Evolutionary conservation across 2,797 vertebrate genomes (phyloP), one percentile per base, ranked within the genome.

Genomic region (Tokudaia tokunoshimensis): DNA sequence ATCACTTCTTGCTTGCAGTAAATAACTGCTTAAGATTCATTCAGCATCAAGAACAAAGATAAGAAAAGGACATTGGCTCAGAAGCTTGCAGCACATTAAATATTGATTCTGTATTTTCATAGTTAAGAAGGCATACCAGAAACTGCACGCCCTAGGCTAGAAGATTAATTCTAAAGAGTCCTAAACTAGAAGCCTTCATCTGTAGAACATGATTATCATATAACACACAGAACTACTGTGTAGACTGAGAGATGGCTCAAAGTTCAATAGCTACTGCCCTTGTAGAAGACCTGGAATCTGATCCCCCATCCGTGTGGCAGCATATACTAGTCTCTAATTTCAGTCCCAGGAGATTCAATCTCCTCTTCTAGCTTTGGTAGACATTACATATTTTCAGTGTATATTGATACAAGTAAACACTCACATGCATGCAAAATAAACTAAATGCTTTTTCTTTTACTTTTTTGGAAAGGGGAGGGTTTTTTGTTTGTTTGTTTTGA

Each of bases 21-120:
- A 97, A 94, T 72, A 72, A 91, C 59, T 97, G 72, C 92, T 90
- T 84, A 84, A 85, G 41, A 85, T 22, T 63, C 6, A 83, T 88
- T 90, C 67, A 80, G 80, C 10, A 87, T 26, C 19, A 82, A 92
- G 61, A 52, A 41, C 72, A 59, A 88, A 85, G 65, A 61, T 8
- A 65, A 76, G 44, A 61, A 89, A 72, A 88, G 44, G 44, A 78
- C 24, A 76, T 88, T 90, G 85, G 37, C 50, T 97, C 5, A 14
- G 22, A 91, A 91, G 57, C 7, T 55, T 65, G 15, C 1, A 74
- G 29, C 44, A 67, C 47, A 74, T 95, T 89, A 93, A 93, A 81
- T 91, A 94, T 55, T 74, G 76, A 91, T 67, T 88, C 74, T 24
- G 17, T 61, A 78, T 63, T 12, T 67, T 88, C 44, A 0, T 74